Percentiles rank a stretch among this genome's conserved stretches.
These are phyloP conservation scores for Zaprionus obscuricornis DNA, from an alignment of 2,888 invertebrate genomes.

Conservation along the genomic window DNA sequence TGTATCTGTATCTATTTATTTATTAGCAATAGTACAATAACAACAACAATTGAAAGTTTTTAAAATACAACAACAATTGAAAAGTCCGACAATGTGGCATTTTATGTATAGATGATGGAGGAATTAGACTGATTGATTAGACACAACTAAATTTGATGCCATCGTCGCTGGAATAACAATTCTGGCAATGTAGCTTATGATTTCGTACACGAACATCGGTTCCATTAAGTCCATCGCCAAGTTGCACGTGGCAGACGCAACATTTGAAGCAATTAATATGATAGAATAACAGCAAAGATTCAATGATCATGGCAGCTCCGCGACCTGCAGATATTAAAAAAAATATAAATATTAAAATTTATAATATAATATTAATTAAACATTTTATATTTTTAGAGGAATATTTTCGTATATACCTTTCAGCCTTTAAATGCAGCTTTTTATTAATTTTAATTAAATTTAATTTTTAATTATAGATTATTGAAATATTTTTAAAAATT, in stretches of 20 bases:
- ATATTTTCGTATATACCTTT: conserved; percentile 37
- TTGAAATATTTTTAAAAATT: conserved; percentile 37
- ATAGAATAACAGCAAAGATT: conserved; percentile 96
- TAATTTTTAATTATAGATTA: conserved; percentile 12
- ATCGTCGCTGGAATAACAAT: conserved; percentile 98
- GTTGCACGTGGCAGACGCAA: conserved; percentile 95
- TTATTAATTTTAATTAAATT: conserved; percentile 7
- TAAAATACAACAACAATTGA: conserved; percentile 53
- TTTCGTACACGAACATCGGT: conserved; percentile 97
- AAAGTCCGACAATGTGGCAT: conserved; percentile 40
- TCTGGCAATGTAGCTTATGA: conserved; percentile 96
- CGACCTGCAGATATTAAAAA: conserved; percentile 88
- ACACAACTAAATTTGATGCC: conserved; percentile 94
- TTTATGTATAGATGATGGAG: too few species aligned
- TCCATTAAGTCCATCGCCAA: conserved; percentile 96
- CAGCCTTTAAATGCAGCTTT: conserved; percentile 42
- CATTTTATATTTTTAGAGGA: too few species aligned
- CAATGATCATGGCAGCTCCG: conserved; percentile 99
- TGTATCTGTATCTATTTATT: conserved; percentile 14
- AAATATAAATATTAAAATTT: conserved; percentile 8
- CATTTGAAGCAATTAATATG: conserved; percentile 99
- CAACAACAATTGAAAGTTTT: conserved; percentile 51
- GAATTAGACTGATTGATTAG: too few species aligned
- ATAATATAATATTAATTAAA: background rate
- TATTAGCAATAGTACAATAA: conserved; percentile 50